Base-by-base conservation (phyloP, 2,888 invertebrate species). In the Antitype chi region DNA sequence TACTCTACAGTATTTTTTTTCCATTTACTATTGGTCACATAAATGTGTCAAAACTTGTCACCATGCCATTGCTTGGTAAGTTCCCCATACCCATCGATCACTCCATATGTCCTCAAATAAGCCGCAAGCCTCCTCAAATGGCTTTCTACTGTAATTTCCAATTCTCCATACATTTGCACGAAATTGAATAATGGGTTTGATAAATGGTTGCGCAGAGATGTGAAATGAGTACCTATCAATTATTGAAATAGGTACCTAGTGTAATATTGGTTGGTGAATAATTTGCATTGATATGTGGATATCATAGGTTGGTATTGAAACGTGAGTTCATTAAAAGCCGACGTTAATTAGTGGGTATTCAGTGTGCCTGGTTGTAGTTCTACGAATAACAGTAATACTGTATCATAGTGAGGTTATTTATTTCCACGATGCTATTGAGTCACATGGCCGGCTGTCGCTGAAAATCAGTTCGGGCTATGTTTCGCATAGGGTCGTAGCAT, bases 61-160 rank as follows among this genome's bases (percentile, higher is more conserved):
- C 25, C 28, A 49, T 11, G 53, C 15, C 23, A 73, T 49, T 28
- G 32, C 28, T 47, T 47, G 25, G 23, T n/a, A 71, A 60, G 38
- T 32, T 62, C 13, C 28, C 53, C 60, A 25, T 70, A 20, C 5
- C 23, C 60, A 80, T 80, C 55, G 23, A 70, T 82, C 73, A 79
- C 68, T 76, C 57, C 66, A 38, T 25, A 32, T 55, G 55, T 66
- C 59, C 25, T 63, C 38, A 20, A 66, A 64, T 74, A 84, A 77
- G 53, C 81, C 74, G 62, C 74, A 67, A 67, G 53, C 8, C 25
- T 68, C 53, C 28, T 72, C 59, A 80, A 84, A 77, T 69, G 59
- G 70, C 49, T 70, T 59, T 70, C 59, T 63, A 68, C 70, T 74
- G 77, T 81, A 64, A 84, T 84, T 84, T 77, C 60, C 49, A 84